These are phyloP conservation scores for Cynopterus sphinx DNA, from an alignment of 2,797 vertebrate genomes.

Conservation along the genomic window DNA sequence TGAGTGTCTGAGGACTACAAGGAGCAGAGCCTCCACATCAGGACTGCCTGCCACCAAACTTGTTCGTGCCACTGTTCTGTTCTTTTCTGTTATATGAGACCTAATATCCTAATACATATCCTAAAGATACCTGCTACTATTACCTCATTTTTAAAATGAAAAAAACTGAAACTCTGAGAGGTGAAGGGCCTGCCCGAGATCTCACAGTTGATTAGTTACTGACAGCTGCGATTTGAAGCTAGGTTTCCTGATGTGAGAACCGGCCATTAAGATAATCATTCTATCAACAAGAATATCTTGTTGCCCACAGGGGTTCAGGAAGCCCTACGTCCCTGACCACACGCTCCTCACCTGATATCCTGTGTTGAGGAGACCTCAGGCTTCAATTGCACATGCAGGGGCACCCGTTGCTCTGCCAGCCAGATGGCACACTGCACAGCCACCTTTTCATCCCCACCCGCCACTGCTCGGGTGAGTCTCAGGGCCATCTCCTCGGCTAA, in stretches of 20 bases:
- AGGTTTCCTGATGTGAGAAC: not conserved
- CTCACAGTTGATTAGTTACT: not conserved
- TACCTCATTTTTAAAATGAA: not conserved
- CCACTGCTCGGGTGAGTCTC: constrained; percentile 87
- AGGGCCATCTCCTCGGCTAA: constrained; percentile 87
- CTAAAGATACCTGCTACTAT: not conserved
- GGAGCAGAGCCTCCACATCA: not conserved
- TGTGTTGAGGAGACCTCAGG: constrained; percentile 81
- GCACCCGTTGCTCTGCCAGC: constrained; percentile 84
- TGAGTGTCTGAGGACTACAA: not conserved
- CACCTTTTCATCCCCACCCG: constrained; percentile 83
- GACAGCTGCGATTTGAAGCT: not conserved
- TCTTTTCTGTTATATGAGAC: not conserved
- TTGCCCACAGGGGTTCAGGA: not conserved
- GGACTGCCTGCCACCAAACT: not conserved
- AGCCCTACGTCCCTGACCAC: not conserved
- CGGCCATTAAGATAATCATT: not conserved
- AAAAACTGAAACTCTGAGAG: not conserved
- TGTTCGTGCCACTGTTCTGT: not conserved
- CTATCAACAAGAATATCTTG: not conserved
- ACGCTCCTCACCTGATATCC: constrained; percentile 84
- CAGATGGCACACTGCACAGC: constrained; percentile 82
- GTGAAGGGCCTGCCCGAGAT: not conserved
- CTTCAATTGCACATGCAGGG: constrained; percentile 84
- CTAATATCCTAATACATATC: not conserved